Conservation (phyloP, 2,888 invertebrate genomes). For the Coleophora flavipennella region DNA sequence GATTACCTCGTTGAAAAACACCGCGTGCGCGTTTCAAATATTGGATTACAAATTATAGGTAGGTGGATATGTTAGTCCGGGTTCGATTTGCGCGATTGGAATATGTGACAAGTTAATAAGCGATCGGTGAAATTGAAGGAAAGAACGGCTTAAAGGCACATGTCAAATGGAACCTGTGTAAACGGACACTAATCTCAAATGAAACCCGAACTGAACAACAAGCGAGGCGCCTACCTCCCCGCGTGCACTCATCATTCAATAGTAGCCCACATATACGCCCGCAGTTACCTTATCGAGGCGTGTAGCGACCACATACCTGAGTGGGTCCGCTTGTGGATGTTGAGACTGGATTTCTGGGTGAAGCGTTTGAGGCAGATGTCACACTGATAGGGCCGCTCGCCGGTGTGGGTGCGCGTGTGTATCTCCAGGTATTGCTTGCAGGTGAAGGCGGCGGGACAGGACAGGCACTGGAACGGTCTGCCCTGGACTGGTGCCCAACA, state of each 20-base stretch:
- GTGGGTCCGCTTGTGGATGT: constrained; percentile 86
- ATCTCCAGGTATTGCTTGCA: constrained; percentile 75
- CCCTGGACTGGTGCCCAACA: constrained; percentile 73
- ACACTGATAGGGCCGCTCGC: constrained; percentile 77
- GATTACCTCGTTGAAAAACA: constrained; percentile 23
- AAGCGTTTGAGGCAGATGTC: constrained; percentile 85
- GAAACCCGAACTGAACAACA: constrained; percentile 1
- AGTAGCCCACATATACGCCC: constrained; percentile 42
- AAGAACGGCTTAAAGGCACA: no score
- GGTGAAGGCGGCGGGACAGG: constrained; percentile 72
- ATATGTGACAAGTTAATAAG: background rate
- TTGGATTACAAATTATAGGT: no score
- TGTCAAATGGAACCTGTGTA: no score
- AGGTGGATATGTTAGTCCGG: background rate
- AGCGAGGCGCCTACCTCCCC: constrained; percentile 11
- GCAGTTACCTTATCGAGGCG: constrained; percentile 18
- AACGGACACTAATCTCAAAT: background rate
- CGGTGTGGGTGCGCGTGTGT: constrained; percentile 75
- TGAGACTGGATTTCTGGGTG: constrained; percentile 86
- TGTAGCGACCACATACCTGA: constrained; percentile 63
- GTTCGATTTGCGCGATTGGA: background rate
- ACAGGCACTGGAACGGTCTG: constrained; percentile 75
- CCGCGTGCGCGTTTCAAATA: constrained; percentile 19
- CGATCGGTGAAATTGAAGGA: background rate
- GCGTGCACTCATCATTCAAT: constrained; percentile 15